A percentile compares a stretch with the other conserved stretches of the same genome.
These are phyloP conservation scores for Pterostichus madidus DNA, from an alignment of 2,888 invertebrate genomes.

Conservation along the genomic window DNA sequence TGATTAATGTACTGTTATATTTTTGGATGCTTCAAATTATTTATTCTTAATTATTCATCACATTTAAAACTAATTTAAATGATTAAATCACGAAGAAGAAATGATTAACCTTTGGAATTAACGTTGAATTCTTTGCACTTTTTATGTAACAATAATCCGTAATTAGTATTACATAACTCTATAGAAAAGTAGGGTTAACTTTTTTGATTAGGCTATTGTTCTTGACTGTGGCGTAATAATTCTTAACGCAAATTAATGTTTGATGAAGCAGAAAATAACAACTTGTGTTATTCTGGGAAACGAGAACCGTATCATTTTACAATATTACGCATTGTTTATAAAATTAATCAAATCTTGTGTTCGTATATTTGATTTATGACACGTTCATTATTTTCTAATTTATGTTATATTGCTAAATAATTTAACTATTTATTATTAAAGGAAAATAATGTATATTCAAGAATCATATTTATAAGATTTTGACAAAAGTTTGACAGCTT, in stretches of 20 bases:
- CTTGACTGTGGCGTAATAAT: background rate
- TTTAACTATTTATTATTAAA: background rate
- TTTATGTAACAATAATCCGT: background rate
- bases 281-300: background rate
- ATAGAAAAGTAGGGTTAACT: background rate
- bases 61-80: no score
- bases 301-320: background rate
- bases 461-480: background rate
- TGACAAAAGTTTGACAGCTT: background rate
- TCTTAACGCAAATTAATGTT: background rate
- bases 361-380: conserved; percentile 1
- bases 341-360: background rate
- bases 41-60: background rate
- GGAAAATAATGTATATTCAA: background rate
- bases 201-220: background rate
- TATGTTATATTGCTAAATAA: background rate
- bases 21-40: no score
- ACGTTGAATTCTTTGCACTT: no score
- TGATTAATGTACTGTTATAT: background rate
- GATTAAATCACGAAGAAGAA: no score
- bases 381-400: background rate
- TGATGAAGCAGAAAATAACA: conserved; percentile 2
- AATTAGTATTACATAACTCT: background rate
- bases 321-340: background rate
- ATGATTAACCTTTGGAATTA: no score